Evolutionary conservation across 2,888 invertebrate species (phyloP), one percentile per base, ranked within the genome.

Genomic region (Tridacna crocea): DNA sequence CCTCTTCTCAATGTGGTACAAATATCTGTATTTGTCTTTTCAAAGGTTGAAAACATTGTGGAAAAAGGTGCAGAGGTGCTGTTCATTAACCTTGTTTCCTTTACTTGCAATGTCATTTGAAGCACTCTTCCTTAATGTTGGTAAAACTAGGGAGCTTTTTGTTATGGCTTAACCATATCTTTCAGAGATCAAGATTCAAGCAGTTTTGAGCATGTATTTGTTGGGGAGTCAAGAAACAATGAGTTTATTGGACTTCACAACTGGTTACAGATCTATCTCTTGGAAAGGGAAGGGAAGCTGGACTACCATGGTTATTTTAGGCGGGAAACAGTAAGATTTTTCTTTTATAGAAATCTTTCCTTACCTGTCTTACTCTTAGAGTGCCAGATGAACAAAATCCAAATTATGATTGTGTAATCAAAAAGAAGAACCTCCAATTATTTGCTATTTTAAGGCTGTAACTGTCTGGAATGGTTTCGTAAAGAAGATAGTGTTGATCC

Each of bases 131-230:
- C 36, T 36, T 36, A 36, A 4, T 36, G 8, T 36, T 36, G 36
- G 2, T 36, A 36, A 36, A 36, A 36, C 36, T 4, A 36, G 36
- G 36, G 36, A 36, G 2, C 8, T 36, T 36, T 36, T 36, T 36
- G 36, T 36, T 4, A 36, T 36, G 36, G 36, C 2, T 4, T 4
- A 36, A 36, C 36, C 36, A 36, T 36, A 36, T 36, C 36, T 89
- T 85, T 17, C 88, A 93, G 94, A 22, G 88, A 90, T 72, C 84
- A 88, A 58, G 93, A 94, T 84, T 94, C 94, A 0, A 92, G 92
- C 83, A 94, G 94, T 60, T 94, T 94, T 92, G 94, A 94, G 83
- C 94, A 94, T 89, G 94, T 94, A 68, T 94, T 94, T 92, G 94
- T 94, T 66, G 94, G 94, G 22, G 94, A 94, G 83, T 90, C 90